Evolutionary conservation across 2,797 vertebrate species (phyloP).

Genomic region (Sebastes itinus): DNA sequence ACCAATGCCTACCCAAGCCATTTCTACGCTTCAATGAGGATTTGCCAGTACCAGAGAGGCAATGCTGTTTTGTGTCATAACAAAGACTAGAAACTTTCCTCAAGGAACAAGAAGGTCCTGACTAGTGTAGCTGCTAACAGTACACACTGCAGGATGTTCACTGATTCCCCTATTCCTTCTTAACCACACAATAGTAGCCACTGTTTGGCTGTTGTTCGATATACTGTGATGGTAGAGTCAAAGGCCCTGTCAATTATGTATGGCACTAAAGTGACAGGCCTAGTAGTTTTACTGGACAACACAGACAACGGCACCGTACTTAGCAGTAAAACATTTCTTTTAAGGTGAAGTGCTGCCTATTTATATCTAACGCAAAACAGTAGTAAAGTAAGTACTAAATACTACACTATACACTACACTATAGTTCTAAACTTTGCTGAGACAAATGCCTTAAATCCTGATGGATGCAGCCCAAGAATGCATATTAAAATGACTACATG

Average conservation of each 20-base stretch:
- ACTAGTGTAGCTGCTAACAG: not conserved
- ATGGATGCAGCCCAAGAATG: not conserved
- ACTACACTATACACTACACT: not conserved
- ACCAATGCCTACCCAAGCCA: not conserved
- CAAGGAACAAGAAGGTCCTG: not conserved
- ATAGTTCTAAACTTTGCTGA: not conserved
- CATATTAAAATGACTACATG: not conserved
- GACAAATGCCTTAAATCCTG: not conserved
- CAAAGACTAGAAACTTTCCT: not conserved
- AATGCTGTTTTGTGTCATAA: not conserved
- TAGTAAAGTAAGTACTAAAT: not conserved
- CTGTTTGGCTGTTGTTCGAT: not conserved
- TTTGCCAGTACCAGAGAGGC: not conserved
- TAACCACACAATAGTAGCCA: not conserved
- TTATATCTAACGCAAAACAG: conserved; percentile 1
- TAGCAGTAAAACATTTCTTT: not conserved
- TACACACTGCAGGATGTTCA: not conserved
- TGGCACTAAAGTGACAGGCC: not conserved
- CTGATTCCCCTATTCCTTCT: not conserved
- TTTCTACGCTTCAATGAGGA: not conserved
- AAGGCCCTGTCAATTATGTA: not conserved
- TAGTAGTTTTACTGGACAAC: not conserved
- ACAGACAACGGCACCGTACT: not conserved
- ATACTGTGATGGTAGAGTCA: not conserved
- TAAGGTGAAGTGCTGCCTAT: not conserved